phyloP scores from a whole-genome alignment of 2,113 vertebrate genomes.

The Megaceryle torquata region DNA sequence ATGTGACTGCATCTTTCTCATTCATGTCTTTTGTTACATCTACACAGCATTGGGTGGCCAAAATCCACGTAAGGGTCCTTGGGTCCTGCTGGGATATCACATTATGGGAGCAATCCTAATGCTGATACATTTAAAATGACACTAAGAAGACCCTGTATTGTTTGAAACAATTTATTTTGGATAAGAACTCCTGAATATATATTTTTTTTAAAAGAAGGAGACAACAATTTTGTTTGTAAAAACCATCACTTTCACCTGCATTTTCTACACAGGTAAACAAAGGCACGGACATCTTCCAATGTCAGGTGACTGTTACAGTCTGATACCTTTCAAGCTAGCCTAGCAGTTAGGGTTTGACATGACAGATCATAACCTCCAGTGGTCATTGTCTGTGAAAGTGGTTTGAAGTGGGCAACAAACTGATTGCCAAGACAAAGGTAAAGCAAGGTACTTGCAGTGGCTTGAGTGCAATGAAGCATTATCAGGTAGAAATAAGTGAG shows the following conservation, averaged over 20 bases:
- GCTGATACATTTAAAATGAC: background rate
- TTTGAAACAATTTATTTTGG: background rate
- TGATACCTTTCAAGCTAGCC: background rate
- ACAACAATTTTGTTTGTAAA: background rate
- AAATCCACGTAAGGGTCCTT: background rate
- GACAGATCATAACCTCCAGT: background rate
- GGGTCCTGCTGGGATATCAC: fast-evolving
- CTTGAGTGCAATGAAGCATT: constrained; percentile 6
- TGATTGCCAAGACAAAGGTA: background rate
- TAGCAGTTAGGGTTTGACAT: background rate
- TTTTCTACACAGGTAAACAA: background rate
- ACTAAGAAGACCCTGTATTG: background rate
- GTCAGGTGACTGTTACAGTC: background rate
- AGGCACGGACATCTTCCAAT: background rate
- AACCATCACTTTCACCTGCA: background rate
- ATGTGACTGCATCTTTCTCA: background rate
- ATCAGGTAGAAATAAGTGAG: constrained; percentile 18
- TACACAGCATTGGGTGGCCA: fast-evolving
- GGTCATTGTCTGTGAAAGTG: background rate
- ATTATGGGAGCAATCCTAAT: background rate
- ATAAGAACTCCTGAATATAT: background rate
- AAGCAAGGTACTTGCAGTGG: background rate
- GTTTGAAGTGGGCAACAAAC: constrained; percentile 14
- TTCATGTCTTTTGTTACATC: background rate
- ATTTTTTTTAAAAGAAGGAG: background rate